Base-by-base conservation (phyloP, 1,140 invertebrate genomes). In the Drosophila lowei region DNA sequence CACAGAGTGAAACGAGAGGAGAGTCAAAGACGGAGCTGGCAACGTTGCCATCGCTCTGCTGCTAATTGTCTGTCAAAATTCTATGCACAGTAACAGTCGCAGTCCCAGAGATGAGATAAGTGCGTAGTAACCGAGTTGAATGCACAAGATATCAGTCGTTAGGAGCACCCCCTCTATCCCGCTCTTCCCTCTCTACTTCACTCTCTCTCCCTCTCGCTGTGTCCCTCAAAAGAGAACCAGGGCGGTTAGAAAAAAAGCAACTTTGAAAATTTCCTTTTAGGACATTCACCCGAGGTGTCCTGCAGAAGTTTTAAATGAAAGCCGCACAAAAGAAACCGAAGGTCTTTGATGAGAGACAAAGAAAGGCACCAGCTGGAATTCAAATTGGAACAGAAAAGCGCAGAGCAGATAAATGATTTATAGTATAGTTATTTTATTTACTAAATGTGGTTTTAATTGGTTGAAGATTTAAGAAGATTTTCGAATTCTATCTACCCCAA, bases 41-140 rank as follows among this genome's bases (percentile, higher is more conserved):
- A 84, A 78, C 79, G 67, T 72, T 76, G 72, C 72, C 63, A 75
- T 53, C 72, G 64, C 72, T 68, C 50, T 44, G 41, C 83, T 88
- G 83, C 83, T 88, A 88, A 88, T 88, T 86, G 81, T 86, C 83
- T 80, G 81, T 75, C 77, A 86, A 81, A 85, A 85, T 86, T 80
- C 80, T 77, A 77, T 74, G 77, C 73, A 75, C 61, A 60, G 73
- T 75, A 78, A 86, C 79, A 49, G 34, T 38, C 11, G 4, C 34
- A 38, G 34, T 38, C 34, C 34, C 34, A 38, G 85, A 81, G 77
- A 74, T 77, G 77, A 86, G 73, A 81, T 86, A 85, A 86, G 79
- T 86, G 58, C 81, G 65, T 86, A 63, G 77, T 81, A 77, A 85
- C 77, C 77, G 52, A 74, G 56, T 79, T 76, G 72, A 79, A 84